phyloP scores from a whole-genome alignment of 2,113 vertebrate species.

The Trematomus loennbergii region DNA sequence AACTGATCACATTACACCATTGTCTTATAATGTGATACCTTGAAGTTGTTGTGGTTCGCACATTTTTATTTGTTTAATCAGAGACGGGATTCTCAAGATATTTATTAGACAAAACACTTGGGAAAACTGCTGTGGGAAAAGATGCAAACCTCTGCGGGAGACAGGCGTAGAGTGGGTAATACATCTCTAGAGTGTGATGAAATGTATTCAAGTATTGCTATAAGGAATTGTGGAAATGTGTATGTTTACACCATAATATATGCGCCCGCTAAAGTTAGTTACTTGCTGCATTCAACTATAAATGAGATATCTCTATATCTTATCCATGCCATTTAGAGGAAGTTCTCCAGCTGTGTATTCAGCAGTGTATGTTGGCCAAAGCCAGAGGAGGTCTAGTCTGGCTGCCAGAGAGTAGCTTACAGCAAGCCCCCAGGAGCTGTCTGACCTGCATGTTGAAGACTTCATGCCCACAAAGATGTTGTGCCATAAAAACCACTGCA shows the following conservation, averaged over 20 bases:
- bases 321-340: neutral
- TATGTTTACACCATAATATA: neutral
- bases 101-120: too few relatives aligned
- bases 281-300: neutral
- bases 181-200: too few relatives aligned
- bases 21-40: too few relatives aligned
- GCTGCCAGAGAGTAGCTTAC: conserved; percentile 25
- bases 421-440: conserved; percentile 11
- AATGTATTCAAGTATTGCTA: too few relatives aligned
- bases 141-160: too few relatives aligned
- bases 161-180: too few relatives aligned
- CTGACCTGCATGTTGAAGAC: conserved; percentile 13
- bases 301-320: too few relatives aligned
- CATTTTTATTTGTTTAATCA: too few relatives aligned
- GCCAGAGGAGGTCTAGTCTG: neutral
- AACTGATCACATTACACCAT: too few relatives aligned
- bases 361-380: conserved; percentile 20
- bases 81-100: too few relatives aligned
- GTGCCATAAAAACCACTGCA: neutral
- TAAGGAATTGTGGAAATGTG: neutral
- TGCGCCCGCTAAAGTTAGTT: neutral
- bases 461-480: neutral
- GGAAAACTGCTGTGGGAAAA: too few relatives aligned
- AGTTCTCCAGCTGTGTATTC: conserved; percentile 1
- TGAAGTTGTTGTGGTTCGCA: too few relatives aligned